These are phyloP conservation scores for Drosophila kanekoi DNA, from an alignment of 2,888 invertebrate genomes.

Conservation along the genomic window DNA sequence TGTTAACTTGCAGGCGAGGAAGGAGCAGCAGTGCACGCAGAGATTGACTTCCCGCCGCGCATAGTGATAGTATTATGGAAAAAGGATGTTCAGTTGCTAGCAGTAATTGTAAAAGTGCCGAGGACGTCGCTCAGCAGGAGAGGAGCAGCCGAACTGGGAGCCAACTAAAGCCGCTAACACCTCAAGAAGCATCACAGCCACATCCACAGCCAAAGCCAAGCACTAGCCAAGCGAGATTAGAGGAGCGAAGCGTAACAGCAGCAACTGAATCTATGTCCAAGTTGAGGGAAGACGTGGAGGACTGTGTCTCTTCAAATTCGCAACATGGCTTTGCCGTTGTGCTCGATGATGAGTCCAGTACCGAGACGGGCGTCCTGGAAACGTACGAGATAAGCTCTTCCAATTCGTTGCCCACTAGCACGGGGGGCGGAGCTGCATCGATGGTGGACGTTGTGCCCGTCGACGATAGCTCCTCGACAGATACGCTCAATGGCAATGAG, in stretches of 20 bases:
- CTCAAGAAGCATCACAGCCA: conserved; percentile 29
- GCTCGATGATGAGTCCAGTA: conserved; percentile 80
- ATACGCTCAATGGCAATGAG: conserved; percentile 68
- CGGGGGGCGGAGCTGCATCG: conserved; percentile 37
- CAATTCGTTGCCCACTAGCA: conserved; percentile 73
- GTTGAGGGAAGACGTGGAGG: conserved; percentile 73
- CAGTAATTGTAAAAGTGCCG: conserved; percentile 64
- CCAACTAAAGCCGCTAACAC: conserved; percentile 37
- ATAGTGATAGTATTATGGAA: conserved; percentile 83
- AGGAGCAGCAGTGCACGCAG: conserved; percentile 10
- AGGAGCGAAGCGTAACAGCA: conserved; percentile 21
- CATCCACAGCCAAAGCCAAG: conserved; percentile 48
- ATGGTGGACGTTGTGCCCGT: conserved; percentile 69
- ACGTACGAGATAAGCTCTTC: conserved; percentile 82
- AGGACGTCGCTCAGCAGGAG: conserved; percentile 45
- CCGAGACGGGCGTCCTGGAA: conserved; percentile 74
- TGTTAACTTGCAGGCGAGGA: conserved; percentile 40
- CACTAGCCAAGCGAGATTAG: conserved; percentile 50
- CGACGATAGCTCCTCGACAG: conserved; percentile 80
- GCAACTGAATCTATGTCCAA: conserved; percentile 77
- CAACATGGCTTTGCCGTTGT: conserved; percentile 80
- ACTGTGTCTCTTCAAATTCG: conserved; percentile 76
- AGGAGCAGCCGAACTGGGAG: conserved; percentile 30
- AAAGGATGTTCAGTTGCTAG: conserved; percentile 81
- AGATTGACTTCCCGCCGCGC: conserved; percentile 28